Evolutionary conservation across 2,888 invertebrate species (phyloP), one percentile per base, ranked within the genome.

Genomic region (Masnerella sp.): DNA sequence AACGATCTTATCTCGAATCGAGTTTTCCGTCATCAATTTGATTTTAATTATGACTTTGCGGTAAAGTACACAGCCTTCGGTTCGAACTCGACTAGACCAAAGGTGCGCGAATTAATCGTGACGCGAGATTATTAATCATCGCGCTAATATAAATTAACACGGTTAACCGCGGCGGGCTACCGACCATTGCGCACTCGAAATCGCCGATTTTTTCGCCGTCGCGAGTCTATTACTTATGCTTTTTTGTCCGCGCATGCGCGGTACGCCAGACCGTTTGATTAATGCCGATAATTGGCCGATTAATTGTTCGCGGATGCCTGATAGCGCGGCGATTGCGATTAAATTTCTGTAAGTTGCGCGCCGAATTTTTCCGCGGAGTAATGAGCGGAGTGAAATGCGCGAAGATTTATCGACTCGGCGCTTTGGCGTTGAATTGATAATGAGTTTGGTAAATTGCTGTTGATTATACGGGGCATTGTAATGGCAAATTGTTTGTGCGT

Each of bases 71-170:
- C 67, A 67, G 20, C 65, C 28, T 17, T 32, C 22, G 12, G 69
- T 64, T 75, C 51, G 59, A 43, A 32, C 45, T 67, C 34, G 43
- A 69, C 45, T 56, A 58, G 61, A 69, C 52, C 34, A 38, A 69
- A 69, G 69, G 61, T 54, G 43, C 54, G 12, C 52, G 61, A 59
- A 74, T 62, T 59, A 67, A 70, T 75, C 68, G 67, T 67, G 69
- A 59, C 70, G 45, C 49, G 43, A 42, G 68, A 74, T 77, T 71
- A 82, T 82, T 80, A 80, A 82, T 82, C 79, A 82, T 75, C 70
- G 69, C 43, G 76, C 59, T 80, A 78, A 80, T 80, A 79, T 78
- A 77, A 81, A 80, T 80, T 78, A 80, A 79, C 77, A 69, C 56
- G 72, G 77, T 77, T 78, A 80, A 78, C 79, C 73, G 71, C 69